These are phyloP conservation scores for Sapayoa aenigma DNA, from an alignment of 2,113 vertebrate species.

Conservation along the genomic window DNA sequence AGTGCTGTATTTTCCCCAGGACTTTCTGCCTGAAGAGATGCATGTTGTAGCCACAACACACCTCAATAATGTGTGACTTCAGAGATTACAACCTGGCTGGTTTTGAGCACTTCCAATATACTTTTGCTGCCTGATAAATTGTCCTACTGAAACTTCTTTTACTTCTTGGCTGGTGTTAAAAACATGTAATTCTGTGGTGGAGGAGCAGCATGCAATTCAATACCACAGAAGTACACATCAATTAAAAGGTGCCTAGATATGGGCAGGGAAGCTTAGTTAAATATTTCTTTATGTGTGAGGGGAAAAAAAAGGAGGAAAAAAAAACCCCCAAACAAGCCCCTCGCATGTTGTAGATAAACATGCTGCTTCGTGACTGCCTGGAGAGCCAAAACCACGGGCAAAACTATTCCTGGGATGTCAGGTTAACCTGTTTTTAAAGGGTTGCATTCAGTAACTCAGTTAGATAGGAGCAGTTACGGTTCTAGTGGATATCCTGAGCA, in stretches of 20 bases:
- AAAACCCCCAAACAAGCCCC: neutral
- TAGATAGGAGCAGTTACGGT: neutral
- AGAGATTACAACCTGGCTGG: neutral
- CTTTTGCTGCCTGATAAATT: neutral
- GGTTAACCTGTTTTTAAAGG: neutral
- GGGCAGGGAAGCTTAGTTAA: neutral
- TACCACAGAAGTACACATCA: neutral
- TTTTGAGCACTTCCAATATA: neutral
- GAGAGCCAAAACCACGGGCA: neutral
- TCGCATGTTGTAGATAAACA: neutral
- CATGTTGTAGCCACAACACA: neutral
- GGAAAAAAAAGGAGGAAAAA: accelerated
- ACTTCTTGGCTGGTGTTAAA: neutral
- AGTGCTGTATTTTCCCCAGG: neutral
- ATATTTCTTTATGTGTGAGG: neutral
- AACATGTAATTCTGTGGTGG: neutral
- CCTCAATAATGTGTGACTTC: neutral
- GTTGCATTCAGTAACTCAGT: neutral
- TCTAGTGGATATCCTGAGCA: neutral
- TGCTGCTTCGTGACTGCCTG: neutral
- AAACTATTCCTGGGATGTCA: neutral
- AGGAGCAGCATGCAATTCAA: neutral
- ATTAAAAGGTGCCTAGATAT: conserved; percentile 11
- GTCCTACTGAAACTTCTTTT: neutral
- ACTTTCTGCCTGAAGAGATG: neutral